These are phyloP conservation scores for Odocoileus hemionus DNA, from an alignment of 2,113 vertebrate species.

Conservation along the genomic window DNA sequence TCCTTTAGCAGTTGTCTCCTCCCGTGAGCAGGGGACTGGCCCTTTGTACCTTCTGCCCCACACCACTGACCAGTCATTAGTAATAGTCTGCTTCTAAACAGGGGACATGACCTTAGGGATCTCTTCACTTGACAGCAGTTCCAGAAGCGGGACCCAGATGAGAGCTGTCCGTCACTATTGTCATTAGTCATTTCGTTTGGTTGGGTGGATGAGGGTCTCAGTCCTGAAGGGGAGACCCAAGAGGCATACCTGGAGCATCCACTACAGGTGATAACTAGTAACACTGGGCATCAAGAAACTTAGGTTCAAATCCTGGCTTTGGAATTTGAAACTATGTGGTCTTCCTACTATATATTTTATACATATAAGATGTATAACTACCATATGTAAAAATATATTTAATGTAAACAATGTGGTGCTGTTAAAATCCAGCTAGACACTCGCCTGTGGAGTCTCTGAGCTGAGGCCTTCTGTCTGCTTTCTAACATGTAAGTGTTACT, in stretches of 20 bases:
- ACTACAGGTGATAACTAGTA: not conserved
- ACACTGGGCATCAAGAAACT: not conserved
- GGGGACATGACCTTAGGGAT: not conserved
- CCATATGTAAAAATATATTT: not conserved
- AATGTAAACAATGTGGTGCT: not conserved
- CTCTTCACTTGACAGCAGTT: not conserved
- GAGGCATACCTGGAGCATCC: not conserved
- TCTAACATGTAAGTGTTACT: not conserved
- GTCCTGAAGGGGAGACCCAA: not conserved
- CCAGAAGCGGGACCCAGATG: not conserved
- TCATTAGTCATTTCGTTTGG: not conserved
- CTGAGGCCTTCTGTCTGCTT: not conserved
- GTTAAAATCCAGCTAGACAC: not conserved
- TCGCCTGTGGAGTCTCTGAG: not conserved
- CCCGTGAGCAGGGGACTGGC: not conserved
- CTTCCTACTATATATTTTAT: not conserved
- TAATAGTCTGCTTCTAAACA: not conserved
- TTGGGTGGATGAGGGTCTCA: not conserved
- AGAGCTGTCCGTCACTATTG: not conserved
- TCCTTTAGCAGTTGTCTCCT: not conserved
- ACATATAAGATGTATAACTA: not conserved
- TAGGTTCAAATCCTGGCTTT: not conserved
- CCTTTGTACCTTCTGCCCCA: accelerated
- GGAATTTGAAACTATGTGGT: not conserved
- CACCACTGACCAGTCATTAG: not conserved